Base-by-base conservation (phyloP, 1,140 invertebrate species). In the Zaprionus inermis region DNA sequence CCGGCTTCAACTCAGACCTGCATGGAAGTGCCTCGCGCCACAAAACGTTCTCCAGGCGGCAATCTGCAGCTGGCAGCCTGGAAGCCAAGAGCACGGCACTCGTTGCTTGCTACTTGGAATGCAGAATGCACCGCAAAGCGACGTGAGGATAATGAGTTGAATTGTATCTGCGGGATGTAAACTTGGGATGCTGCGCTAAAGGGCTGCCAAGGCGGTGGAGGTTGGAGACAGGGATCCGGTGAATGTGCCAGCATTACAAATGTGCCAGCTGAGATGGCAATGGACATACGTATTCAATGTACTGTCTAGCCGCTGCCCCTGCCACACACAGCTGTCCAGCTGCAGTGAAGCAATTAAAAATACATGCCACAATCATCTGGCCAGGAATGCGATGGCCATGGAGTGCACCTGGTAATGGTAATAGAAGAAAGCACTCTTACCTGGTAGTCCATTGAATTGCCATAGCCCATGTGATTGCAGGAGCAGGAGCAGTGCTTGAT, bases 391-490 rank as follows among this genome's bases (percentile, higher is more conserved):
- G 24, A 28, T 28, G 44, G 38, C 16, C 36, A 38, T n/a, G n/a
- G n/a, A 22, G 32, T n/a, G 12, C 9, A n/a, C n/a, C n/a, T n/a
- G n/a, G n/a, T n/a, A n/a, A n/a, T n/a, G n/a, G n/a, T n/a, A n/a
- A n/a, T n/a, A n/a, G n/a, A n/a, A n/a, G n/a, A n/a, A 12, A 32
- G 28, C 54, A 79, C 93, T 94, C 93, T 94, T 92, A 97, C 96
- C 95, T 97, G 96, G 93, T 97, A 97, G 94, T 97, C 96, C 95
- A 97, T 96, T 92, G 96, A 97, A 94, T 97, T 97, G 76, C 97
- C 97, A 93, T 97, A 97, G 91, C 97, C 97, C 96, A 97, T 96
- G 94, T 97, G 97, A 94, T 97, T 96, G 94, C 97, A 97, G 79
- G 96, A 96, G 93, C 97, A 97, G 67, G 96, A 95, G 92, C 97